Percentiles rank a stretch among this genome's conserved stretches.
These are phyloP conservation scores for Nomada ruficornis DNA, from an alignment of 2,888 invertebrate genomes.

Conservation along the genomic window DNA sequence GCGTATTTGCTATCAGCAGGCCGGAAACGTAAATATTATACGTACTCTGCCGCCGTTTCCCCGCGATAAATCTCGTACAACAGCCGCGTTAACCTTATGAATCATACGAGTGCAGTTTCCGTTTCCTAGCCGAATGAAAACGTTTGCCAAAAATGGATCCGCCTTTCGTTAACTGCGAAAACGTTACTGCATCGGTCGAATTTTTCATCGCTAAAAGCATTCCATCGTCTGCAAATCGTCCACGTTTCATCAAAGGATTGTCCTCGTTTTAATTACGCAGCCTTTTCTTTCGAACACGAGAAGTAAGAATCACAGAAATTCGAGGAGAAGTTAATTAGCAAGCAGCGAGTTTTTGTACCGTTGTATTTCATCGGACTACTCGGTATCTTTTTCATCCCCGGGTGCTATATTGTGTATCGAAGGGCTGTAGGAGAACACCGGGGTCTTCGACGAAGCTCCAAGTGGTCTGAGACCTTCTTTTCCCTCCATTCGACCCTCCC, in stretches of 20 bases:
- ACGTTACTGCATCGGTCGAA: too few relatives aligned
- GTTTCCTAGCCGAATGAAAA: constrained; percentile 17
- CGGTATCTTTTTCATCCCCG: constrained; percentile 1
- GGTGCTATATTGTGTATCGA: neutral
- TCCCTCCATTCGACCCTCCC: constrained; percentile 15
- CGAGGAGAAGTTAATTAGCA: constrained; percentile 35
- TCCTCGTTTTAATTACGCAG: constrained; percentile 5
- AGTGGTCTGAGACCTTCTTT: constrained; percentile 32
- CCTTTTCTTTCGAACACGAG: too few relatives aligned
- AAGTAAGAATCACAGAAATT: neutral
- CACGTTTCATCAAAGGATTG: constrained; percentile 1
- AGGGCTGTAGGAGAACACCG: constrained; percentile 4
- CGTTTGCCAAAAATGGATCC: neutral
- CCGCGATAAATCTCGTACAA: constrained; percentile 50
- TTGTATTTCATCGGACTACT: constrained; percentile 9
- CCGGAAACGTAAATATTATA: constrained; percentile 68
- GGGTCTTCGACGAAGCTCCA: neutral
- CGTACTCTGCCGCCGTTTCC: constrained; percentile 21
- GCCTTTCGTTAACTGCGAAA: too few relatives aligned
- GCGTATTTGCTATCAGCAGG: constrained; percentile 12
- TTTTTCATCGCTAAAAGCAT: neutral
- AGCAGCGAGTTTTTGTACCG: neutral
- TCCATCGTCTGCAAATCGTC: neutral
- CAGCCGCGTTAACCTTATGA: constrained; percentile 56
- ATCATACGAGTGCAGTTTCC: constrained; percentile 34